Conservation (phyloP, 2,888 invertebrate genomes). For the Lochmaea capreae region DNA sequence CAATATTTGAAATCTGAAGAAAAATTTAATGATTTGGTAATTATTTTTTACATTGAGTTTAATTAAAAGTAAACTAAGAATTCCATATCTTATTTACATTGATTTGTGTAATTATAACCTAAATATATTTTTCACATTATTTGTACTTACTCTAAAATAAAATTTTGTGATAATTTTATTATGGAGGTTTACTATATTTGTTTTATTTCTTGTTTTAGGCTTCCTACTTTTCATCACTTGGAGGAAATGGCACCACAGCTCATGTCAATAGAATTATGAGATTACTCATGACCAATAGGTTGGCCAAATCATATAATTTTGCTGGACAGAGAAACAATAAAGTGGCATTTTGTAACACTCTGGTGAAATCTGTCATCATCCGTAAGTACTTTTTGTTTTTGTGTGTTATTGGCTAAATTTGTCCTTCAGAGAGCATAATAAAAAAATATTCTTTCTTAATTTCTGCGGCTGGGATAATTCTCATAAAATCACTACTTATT, state of each 20-base stretch:
- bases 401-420: no score
- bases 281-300: background rate
- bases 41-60: slow-evolving; percentile 1
- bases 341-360: no score
- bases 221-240: background rate
- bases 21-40: slow-evolving; percentile 24
- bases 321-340: no score
- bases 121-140: no score
- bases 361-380: no score
- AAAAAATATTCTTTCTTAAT: no score
- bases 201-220: no score
- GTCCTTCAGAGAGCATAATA: no score
- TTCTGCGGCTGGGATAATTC: background rate
- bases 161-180: no score
- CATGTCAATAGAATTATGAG: background rate
- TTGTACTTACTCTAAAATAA: no score
- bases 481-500: slow-evolving; percentile 1
- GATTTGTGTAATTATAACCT: background rate
- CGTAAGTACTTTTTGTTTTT: no score
- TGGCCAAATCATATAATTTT: slow-evolving; percentile 1
- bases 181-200: no score
- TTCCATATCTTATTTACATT: slow-evolving; percentile 10
- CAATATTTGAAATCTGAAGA: slow-evolving; percentile 14
- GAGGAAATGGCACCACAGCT: background rate
- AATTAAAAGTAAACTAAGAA: slow-evolving; percentile 18